phyloP scores from a whole-genome alignment of 2,113 vertebrate species.

The Psophia crepitans region DNA sequence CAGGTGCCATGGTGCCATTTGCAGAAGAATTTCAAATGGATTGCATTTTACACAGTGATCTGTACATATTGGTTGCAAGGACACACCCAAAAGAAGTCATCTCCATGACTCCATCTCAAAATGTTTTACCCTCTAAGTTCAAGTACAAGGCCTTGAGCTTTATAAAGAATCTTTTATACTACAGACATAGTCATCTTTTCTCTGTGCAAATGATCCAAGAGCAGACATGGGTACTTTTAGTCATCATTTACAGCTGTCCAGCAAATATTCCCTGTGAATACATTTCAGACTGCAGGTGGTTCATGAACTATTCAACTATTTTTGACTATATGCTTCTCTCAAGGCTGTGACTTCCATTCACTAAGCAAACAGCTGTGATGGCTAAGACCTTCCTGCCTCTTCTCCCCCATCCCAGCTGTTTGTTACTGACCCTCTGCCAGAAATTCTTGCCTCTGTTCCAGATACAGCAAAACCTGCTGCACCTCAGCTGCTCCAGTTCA shows the following conservation, averaged over 20 bases:
- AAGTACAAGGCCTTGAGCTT: background rate
- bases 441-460: slow-evolving; percentile 61
- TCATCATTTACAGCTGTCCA: slow-evolving; percentile 10
- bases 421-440: slow-evolving; percentile 44
- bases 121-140: background rate
- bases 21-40: background rate
- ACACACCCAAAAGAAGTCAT: background rate
- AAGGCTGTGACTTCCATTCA: background rate
- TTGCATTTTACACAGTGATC: background rate
- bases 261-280: background rate
- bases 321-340: background rate
- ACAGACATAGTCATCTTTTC: background rate
- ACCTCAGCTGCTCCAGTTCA: slow-evolving; percentile 56
- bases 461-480: slow-evolving; percentile 57
- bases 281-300: slow-evolving; percentile 37
- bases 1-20: background rate
- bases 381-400: slow-evolving; percentile 19
- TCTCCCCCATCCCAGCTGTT: slow-evolving; percentile 60
- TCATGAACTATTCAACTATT: slow-evolving; percentile 28
- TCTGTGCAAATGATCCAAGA: background rate
- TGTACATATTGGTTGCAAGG: background rate
- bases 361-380: slow-evolving; percentile 47
- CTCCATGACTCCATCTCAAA: background rate
- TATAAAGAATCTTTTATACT: background rate
- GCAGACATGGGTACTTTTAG: background rate